Evolutionary conservation across 2,888 invertebrate species (phyloP).

Genomic region (Protula sp.): DNA sequence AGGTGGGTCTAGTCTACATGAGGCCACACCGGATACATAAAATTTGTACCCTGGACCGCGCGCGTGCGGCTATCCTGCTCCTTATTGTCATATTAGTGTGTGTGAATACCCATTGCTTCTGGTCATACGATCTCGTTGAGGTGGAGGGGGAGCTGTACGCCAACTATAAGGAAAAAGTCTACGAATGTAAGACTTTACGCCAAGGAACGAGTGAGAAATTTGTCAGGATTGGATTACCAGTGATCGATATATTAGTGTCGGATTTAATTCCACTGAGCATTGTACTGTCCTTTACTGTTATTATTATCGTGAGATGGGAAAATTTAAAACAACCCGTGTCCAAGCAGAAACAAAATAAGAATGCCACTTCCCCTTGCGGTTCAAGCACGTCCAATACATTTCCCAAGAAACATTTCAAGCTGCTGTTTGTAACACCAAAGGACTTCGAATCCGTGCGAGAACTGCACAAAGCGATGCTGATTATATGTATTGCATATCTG

Average conservation of each 20-base stretch:
- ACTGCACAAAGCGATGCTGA: slow-evolving; percentile 22
- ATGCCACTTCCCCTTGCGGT: no score
- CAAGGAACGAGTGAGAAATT: slow-evolving; percentile 26
- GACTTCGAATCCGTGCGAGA: slow-evolving; percentile 23
- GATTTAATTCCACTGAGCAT: slow-evolving; percentile 36
- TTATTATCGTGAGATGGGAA: slow-evolving; percentile 16
- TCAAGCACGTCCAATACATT: slow-evolving; percentile 2
- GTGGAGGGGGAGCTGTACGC: slow-evolving; percentile 20
- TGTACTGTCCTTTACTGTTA: slow-evolving; percentile 30
- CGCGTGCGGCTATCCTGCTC: slow-evolving; percentile 40
- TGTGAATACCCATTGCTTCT: slow-evolving; percentile 49
- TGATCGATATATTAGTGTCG: slow-evolving; percentile 34
- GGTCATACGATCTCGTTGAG: slow-evolving; percentile 42
- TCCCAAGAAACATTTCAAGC: slow-evolving; percentile 6
- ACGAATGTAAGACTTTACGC: slow-evolving; percentile 20
- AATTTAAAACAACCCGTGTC: no score
- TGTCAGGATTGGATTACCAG: slow-evolving; percentile 38
- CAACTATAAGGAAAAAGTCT: slow-evolving; percentile 9
- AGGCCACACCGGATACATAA: slow-evolving; percentile 32
- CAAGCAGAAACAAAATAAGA: no score
- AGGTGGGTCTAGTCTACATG: slow-evolving; percentile 37
- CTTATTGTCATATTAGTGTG: slow-evolving; percentile 43
- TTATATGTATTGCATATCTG: slow-evolving; percentile 21
- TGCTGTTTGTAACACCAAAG: slow-evolving; percentile 16
- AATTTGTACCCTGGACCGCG: slow-evolving; percentile 44